Base-by-base conservation (phyloP, 1,140 invertebrate species). In the Halictus rubicundus region DNA sequence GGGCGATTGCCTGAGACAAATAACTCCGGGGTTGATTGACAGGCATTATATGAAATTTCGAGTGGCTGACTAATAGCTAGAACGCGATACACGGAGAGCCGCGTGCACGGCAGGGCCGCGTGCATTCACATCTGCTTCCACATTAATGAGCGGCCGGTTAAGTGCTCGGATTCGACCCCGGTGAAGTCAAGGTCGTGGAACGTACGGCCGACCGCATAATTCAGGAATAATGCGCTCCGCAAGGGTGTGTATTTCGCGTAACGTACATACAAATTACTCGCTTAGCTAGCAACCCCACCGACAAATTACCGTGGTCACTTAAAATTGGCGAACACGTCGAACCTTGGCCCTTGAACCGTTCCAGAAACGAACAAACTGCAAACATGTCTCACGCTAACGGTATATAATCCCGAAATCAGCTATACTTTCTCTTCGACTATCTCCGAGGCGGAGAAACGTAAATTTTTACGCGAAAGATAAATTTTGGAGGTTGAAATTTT, bases 11-110 rank as follows among this genome's bases (percentile, higher is more conserved):
- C 82, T 63, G 86, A 88, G 83, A 85, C 88, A 87, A 89, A 89
- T 90, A 89, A 90, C 89, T 81, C 52, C 83, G 75, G 78, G 65
- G 63, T 32, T 87, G 86, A 91, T 87, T 90, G 90, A 91, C 90
- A 88, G 90, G 84, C 80, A 80, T 88, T 89, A 88, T 90, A 91
- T 89, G 90, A 91, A 91, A 90, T 90, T 91, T 91, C 88, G 83
- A 87, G 82, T 88, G 80, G 76, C 87, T 90, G 89, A 90, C 88
- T 89, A 90, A 91, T 91, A 89, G 90, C 85, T 68, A 65, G 54
- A 69, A 61, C 73, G 77, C 42, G 61, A 71, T 78, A 68, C 27
- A 37, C 68, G 68, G 66, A n/a, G n/a, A 49, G 19, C 6, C 19
- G 52, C 32, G 61, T 61, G 64, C 71, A 60, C 42, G 16, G 46